Evolutionary conservation across 1,140 invertebrate species (phyloP), one percentile per base, ranked within the genome.

Genomic region (Drosophila triauraria): DNA sequence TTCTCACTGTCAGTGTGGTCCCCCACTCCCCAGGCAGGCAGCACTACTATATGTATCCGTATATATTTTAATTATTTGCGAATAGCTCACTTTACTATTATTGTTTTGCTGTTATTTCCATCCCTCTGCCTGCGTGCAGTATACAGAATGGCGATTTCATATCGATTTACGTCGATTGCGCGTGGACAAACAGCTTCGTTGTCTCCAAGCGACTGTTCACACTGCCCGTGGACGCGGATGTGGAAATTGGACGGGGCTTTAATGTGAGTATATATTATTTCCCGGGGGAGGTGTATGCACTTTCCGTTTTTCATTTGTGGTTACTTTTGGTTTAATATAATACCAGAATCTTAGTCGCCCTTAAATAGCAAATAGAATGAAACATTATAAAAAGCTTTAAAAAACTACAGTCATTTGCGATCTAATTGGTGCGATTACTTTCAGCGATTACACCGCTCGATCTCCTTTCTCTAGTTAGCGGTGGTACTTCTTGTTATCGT

Each of bases 71-170:
- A 91, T 91, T 81, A 91, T 91, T 91, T 91, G 63, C 62, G 50
- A 50, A 56, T 80, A 54, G 57, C 68, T 72, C 68, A 51, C 70
- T 60, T 78, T 57, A 44, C 32, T n/a, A 53, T 62, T 82, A 79
- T 67, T 63, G 61, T 82, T 71, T 78, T 72, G 38, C 40, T 71
- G 40, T 68, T 82, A 50, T 53, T 67, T 69, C 58, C 63, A 47
- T 50, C 48, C 51, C 20, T 10, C 13, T n/a, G 48, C 25, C 20
- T 32, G 25, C 30, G 20, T 61, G 42, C 65, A 93, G 91, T 78
- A 90, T 93, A 82, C 82, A 92, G 80, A 92, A 92, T 87, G 91
- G 92, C 75, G 91, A 92, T 91, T 93, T 92, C 70, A 92, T 93
- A 83, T 92, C 91, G 60, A 91, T 93, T 79, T 92, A 92, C 78